Percentiles rank a stretch among this genome's conserved stretches.
Evolutionary conservation across 2,113 vertebrate genomes (phyloP).

Genomic region (Lophura nycthemera): DNA sequence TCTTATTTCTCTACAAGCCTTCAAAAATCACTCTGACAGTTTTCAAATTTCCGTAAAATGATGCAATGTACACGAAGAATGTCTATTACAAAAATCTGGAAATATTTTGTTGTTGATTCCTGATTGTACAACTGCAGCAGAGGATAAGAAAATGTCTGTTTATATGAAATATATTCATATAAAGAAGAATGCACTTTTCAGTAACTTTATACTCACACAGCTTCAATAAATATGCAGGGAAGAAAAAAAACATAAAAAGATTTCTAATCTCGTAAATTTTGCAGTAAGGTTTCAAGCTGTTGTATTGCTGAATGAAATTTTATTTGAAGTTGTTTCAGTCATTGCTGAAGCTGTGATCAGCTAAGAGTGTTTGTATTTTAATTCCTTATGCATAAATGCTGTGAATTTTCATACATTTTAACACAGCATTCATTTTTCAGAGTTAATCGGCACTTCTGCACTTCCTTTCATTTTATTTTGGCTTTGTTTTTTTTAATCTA

Average conservation of each 20-base stretch:
- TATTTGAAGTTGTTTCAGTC: slow-evolving; percentile 2
- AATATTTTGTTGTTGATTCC: not conserved
- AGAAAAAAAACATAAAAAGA: not conserved
- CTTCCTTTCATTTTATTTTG: too few relatives aligned
- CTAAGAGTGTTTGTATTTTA: not conserved
- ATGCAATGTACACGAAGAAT: not conserved
- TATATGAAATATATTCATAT: not conserved
- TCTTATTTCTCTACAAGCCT: not conserved
- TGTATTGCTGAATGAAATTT: slow-evolving; percentile 9
- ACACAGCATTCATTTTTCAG: not conserved
- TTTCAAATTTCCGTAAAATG: not conserved
- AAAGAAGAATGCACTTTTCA: not conserved
- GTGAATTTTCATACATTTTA: not conserved
- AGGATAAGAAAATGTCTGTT: not conserved
- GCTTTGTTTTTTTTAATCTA: not conserved
- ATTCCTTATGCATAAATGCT: not conserved
- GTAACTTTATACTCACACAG: not conserved
- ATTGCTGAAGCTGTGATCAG: not conserved
- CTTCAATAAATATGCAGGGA: not conserved
- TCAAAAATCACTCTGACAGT: not conserved
- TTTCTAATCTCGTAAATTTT: not conserved
- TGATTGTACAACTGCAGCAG: not conserved
- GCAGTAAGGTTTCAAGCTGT: not conserved
- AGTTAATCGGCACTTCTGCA: not conserved
- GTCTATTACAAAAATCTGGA: not conserved